A percentile compares a stretch with the other conserved stretches of the same genome.
These are phyloP conservation scores for Epizoanthus fatuus DNA, from an alignment of 92 coral and sea anemone species.

Conservation along the genomic window DNA sequence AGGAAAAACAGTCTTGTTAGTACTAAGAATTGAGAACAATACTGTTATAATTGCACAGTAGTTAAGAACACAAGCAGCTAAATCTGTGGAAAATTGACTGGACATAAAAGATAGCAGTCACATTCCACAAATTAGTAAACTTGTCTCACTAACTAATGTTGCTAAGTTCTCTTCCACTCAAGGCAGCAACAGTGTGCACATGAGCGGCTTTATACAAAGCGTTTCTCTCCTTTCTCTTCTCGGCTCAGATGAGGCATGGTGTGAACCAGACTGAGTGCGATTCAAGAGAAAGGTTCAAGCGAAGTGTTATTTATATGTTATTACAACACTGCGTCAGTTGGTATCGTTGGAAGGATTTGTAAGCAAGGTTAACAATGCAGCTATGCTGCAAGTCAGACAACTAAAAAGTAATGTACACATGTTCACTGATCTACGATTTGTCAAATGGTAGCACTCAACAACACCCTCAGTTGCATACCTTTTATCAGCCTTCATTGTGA, in stretches of 20 bases:
- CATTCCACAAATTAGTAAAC: no score
- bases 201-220: conserved; percentile 71
- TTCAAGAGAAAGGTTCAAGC: conserved; percentile 51
- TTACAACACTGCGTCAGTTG: no score
- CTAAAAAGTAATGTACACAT: neutral
- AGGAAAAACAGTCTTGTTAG: neutral
- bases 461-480: conserved; percentile 69
- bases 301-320: no score
- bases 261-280: conserved; percentile 61
- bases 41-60: no score
- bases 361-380: no score
- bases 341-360: no score
- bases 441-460: neutral
- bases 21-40: neutral
- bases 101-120: no score
- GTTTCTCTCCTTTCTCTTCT: conserved; percentile 74
- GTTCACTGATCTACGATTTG: neutral
- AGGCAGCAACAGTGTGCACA: conserved; percentile 31
- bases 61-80: no score
- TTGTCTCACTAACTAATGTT: neutral
- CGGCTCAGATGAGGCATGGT: conserved; percentile 62
- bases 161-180: conserved; percentile 74
- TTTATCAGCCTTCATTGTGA: conserved; percentile 92
- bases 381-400: no score
- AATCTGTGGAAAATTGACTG: no score